A percentile compares a stretch with the other conserved stretches of the same genome.
Evolutionary conservation across 2,888 invertebrate species (phyloP).

Genomic region (Pseudanteris insignis): DNA sequence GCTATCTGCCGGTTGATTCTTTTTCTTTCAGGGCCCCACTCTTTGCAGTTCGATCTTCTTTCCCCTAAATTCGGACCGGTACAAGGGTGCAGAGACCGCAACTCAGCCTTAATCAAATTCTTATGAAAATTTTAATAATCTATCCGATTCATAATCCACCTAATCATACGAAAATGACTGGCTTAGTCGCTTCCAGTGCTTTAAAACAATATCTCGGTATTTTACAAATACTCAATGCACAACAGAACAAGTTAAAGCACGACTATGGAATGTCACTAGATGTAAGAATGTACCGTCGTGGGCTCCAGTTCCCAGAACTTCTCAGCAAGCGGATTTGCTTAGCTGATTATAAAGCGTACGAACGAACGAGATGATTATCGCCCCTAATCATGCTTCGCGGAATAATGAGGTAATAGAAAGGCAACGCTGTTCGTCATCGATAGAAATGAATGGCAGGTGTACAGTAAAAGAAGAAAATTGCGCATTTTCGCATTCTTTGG

Average conservation of each 20-base stretch:
- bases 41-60: conserved; percentile 9
- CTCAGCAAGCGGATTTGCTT: conserved; percentile 68
- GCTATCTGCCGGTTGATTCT: conserved; percentile 34
- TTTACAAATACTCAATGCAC: no score
- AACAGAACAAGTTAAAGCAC: no score
- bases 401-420: conserved; percentile 52
- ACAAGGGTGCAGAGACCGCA: conserved; percentile 7
- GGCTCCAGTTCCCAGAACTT: conserved; percentile 68
- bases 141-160: no score
- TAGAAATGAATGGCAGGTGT: conserved; percentile 17
- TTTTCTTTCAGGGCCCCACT: conserved; percentile 25
- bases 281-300: conserved; percentile 59
- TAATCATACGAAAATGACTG: no score
- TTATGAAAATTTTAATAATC: no score
- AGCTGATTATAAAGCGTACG: conserved; percentile 59
- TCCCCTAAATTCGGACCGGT: conserved; percentile 9
- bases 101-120: no score
- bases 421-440: conserved; percentile 41
- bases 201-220: no score
- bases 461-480: conserved; percentile 16
- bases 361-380: conserved; percentile 55
- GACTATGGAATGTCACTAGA: conserved; percentile 62
- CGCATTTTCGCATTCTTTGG: conserved; percentile 16
- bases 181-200: no score
- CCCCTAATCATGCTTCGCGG: conserved; percentile 52